phyloP scores from a whole-genome alignment of 92 coral and sea anemone species.

The Umimayanthus chanpuru region DNA sequence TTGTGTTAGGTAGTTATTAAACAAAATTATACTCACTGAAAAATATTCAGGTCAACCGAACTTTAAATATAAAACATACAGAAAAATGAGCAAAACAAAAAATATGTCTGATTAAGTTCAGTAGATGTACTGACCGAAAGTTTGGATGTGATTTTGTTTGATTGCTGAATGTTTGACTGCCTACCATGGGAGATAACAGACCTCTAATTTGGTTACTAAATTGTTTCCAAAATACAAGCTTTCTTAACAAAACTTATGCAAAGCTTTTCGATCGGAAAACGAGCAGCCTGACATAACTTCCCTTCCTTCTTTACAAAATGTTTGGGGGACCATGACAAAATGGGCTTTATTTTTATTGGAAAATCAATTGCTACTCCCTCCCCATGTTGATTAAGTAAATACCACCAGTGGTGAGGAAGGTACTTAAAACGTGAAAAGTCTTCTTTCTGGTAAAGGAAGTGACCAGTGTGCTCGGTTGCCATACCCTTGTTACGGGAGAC shows the following conservation, averaged over 20 bases:
- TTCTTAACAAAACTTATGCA: conserved; percentile 31
- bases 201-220: no score
- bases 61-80: no score
- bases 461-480: conserved; percentile 53
- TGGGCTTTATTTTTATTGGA: conserved; percentile 38
- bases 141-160: no score
- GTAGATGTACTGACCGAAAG: no score
- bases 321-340: conserved; percentile 34
- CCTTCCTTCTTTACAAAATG: neutral
- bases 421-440: conserved; percentile 37
- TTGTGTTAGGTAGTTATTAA: no score
- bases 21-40: no score
- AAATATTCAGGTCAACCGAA: no score
- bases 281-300: conserved; percentile 30
- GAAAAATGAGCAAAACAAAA: no score
- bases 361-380: conserved; percentile 61
- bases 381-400: conserved; percentile 55
- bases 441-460: conserved; percentile 32
- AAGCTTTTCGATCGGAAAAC: conserved; percentile 57
- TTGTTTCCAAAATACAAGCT: conserved; percentile 31
- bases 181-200: no score
- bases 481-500: conserved; percentile 47
- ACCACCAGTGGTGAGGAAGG: conserved; percentile 61
- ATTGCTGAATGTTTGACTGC: no score
- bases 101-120: no score